phyloP scores from a whole-genome alignment of 1,140 invertebrate species.

The Melanaphis sacchari region DNA sequence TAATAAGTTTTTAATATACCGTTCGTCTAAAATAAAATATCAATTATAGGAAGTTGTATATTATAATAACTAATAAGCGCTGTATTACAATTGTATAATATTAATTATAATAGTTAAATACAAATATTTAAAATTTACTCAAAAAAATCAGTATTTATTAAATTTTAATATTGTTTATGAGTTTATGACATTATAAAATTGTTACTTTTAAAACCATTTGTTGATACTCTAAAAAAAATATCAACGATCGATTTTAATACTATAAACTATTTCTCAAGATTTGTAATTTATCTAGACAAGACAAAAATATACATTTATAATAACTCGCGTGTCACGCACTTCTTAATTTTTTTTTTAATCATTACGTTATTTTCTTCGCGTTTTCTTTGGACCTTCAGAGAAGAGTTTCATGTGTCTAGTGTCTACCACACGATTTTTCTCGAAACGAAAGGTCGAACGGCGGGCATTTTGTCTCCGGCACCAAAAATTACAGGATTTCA shows the following conservation, averaged over 20 bases:
- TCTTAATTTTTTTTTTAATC: background rate
- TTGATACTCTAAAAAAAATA: background rate
- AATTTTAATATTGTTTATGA: background rate
- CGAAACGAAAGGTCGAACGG: background rate
- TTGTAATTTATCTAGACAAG: background rate
- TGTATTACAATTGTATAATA: background rate
- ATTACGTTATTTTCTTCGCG: background rate
- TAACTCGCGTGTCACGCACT: background rate
- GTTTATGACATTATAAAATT: background rate
- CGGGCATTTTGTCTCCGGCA: background rate
- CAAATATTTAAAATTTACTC: background rate
- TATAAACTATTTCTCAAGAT: background rate
- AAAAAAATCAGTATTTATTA: background rate
- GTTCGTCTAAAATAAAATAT: background rate
- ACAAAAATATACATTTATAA: background rate
- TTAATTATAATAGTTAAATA: background rate
- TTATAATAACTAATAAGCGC: background rate
- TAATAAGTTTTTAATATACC: background rate
- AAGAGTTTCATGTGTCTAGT: background rate
- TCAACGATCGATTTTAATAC: too few relatives aligned
- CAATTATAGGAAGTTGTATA: background rate
- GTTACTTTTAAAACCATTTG: background rate
- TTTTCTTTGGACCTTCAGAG: background rate
- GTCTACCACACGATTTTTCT: background rate
- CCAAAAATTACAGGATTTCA: constrained; percentile 3